Conservation (phyloP, 2,797 vertebrate genomes). For the Huso huso region DNA sequence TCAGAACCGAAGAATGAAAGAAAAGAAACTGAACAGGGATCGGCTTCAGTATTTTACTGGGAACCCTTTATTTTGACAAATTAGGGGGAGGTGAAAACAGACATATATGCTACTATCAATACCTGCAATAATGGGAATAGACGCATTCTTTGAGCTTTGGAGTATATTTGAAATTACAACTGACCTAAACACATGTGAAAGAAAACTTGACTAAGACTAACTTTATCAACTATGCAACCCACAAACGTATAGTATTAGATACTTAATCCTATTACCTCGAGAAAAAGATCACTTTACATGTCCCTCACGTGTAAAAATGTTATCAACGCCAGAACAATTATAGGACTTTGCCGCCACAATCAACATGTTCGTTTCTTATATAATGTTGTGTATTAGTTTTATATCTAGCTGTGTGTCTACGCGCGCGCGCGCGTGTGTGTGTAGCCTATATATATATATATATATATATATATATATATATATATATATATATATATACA, state of each 20-base stretch:
- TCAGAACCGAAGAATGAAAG: constrained; percentile 97
- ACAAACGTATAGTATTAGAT: constrained; percentile 24
- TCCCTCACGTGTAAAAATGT: too few relatives aligned
- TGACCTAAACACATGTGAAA: too few relatives aligned
- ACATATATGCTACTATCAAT: constrained; percentile 16
- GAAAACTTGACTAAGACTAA: constrained; percentile 7
- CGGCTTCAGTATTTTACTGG: constrained; percentile 96
- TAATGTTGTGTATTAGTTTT: too few relatives aligned
- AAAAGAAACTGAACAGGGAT: constrained; percentile 98
- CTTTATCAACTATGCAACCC: constrained; percentile 39
- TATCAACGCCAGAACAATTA: too few relatives aligned
- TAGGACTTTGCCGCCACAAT: too few relatives aligned
- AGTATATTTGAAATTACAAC: constrained; percentile 14
- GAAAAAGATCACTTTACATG: not conserved
- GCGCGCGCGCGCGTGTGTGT: too few relatives aligned
- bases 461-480: too few relatives aligned
- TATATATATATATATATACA: too few relatives aligned
- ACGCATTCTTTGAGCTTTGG: constrained; percentile 19
- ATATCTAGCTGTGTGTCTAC: too few relatives aligned
- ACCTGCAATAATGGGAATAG: constrained; percentile 22
- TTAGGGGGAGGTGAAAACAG: constrained; percentile 12
- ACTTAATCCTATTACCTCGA: constrained; percentile 27
- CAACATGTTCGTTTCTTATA: too few relatives aligned
- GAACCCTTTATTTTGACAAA: constrained; percentile 87
- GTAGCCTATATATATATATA: too few relatives aligned